Evolutionary conservation across 2,113 vertebrate genomes (phyloP).

Genomic region (Rallus limicola): DNA sequence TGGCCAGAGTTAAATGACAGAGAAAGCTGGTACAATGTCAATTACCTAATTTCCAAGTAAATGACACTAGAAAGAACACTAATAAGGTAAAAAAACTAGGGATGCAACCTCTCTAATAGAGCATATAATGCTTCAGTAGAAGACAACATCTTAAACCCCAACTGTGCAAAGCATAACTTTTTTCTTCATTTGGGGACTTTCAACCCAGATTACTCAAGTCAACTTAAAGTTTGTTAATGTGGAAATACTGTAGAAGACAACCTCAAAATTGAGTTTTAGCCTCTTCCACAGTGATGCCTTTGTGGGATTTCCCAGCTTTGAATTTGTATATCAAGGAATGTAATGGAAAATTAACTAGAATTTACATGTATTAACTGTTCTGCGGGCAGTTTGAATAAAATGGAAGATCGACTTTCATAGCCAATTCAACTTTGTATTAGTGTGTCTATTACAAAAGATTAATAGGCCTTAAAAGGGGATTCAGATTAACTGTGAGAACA

Average conservation of each 20-base stretch:
- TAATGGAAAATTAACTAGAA: background rate
- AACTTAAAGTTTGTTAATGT: accelerated
- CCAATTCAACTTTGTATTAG: background rate
- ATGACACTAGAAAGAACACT: background rate
- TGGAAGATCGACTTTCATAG: background rate
- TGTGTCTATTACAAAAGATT: background rate
- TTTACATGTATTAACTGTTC: background rate
- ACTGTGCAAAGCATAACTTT: background rate
- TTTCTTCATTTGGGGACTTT: background rate
- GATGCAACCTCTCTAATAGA: background rate
- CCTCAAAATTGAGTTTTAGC: background rate
- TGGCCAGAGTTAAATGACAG: background rate
- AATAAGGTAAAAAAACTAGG: background rate
- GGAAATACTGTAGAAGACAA: background rate
- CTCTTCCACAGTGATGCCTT: background rate
- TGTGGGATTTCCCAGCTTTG: background rate
- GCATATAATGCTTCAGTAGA: background rate
- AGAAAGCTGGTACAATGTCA: background rate
- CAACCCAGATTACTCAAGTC: background rate
- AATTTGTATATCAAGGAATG: background rate
- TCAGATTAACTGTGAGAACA: background rate
- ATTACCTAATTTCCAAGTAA: background rate
- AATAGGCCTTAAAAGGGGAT: background rate
- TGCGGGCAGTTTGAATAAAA: background rate
- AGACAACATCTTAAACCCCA: background rate